Evolutionary conservation across 2,888 invertebrate genomes (phyloP).

Genomic region (Torymus texanus): DNA sequence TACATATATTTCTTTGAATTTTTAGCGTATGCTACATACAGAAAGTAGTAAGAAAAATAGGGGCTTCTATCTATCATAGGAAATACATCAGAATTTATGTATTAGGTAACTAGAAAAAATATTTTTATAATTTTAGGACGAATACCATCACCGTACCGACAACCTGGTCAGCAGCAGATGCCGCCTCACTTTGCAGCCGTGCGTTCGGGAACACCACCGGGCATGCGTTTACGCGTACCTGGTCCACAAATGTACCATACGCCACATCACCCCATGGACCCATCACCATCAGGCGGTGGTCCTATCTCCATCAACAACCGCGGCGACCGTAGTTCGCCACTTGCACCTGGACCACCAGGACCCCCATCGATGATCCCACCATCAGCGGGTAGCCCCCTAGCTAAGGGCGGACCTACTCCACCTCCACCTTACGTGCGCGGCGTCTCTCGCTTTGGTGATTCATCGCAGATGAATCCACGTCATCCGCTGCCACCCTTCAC

Average conservation of each 20-base stretch:
- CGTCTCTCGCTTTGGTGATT: conserved; percentile 68
- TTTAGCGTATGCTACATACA: too few relatives aligned
- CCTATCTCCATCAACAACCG: conserved; percentile 74
- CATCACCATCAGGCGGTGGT: conserved; percentile 78
- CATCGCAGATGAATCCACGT: conserved; percentile 60
- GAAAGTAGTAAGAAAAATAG: too few relatives aligned
- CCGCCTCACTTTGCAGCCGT: conserved; percentile 71
- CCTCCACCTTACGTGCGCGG: conserved; percentile 72
- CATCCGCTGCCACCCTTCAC: conserved; percentile 71
- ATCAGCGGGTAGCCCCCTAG: conserved; percentile 71
- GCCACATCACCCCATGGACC: conserved; percentile 76
- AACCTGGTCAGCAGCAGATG: conserved; percentile 65
- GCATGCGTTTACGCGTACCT: conserved; percentile 71
- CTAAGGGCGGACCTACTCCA: conserved; percentile 71
- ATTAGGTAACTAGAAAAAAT: too few relatives aligned
- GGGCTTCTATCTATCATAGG: too few relatives aligned
- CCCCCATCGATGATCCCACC: conserved; percentile 54
- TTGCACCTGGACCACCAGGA: conserved; percentile 71
- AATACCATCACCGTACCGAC: conserved; percentile 73
- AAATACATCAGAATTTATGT: too few relatives aligned
- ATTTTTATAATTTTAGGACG: conserved; percentile 55
- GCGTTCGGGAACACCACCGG: conserved; percentile 71
- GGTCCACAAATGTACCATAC: conserved; percentile 74
- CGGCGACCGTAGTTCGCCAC: conserved; percentile 64
- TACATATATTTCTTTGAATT: too few relatives aligned